Base-by-base conservation (phyloP, 92 coral and sea anemone genomes). In the Epizoanthus rinbou region DNA sequence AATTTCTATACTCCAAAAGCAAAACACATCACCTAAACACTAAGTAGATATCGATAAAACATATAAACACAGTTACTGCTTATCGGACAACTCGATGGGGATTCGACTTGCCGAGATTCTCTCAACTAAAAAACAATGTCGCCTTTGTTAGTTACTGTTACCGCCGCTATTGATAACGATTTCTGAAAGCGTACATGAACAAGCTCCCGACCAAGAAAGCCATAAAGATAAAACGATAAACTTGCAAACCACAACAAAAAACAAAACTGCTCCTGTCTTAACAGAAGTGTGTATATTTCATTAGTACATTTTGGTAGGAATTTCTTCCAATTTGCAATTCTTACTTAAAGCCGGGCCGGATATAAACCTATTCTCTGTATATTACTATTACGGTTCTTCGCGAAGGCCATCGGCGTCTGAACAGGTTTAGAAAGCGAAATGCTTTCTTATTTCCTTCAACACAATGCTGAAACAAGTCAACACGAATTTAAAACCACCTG, bases 11-110 rank as follows among this genome's bases (percentile, higher is more conserved):
- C 22, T 39, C 13, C 17, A 41, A 39, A 76, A 59, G 57, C 82
- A 76, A 76, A 76, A 76, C 23, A 76, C 24, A 39, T 22, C 69
- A 59, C 19, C 82, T 16, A 76, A 28, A 1, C 60, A 11, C 8
- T 56, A 37, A 76, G 80, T 54, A 37, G 64, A 2, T 39, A 57
- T 57, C 63, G 6, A 43, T 31, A 17, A 60, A 41, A 39, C 31
- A 76, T 10, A 15, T 13, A 60, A 35, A 75, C 59, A 9, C 23
- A 31, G 6, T 57, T 31, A 10, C 54, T 50, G 54, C 15, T 50
- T 50, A 50, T 50, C 54, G 54, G 54, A 4, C 14, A 47, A 47
- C 14, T 11, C 54, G 8, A 47, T 47, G 54, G 54, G 54, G 15
- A 8, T 47, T 11, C 54, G 14, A 5, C 15, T 10, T 8, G 45